Evolutionary conservation across 2,113 vertebrate genomes (phyloP).

Genomic region (Pogona vitticeps): DNA sequence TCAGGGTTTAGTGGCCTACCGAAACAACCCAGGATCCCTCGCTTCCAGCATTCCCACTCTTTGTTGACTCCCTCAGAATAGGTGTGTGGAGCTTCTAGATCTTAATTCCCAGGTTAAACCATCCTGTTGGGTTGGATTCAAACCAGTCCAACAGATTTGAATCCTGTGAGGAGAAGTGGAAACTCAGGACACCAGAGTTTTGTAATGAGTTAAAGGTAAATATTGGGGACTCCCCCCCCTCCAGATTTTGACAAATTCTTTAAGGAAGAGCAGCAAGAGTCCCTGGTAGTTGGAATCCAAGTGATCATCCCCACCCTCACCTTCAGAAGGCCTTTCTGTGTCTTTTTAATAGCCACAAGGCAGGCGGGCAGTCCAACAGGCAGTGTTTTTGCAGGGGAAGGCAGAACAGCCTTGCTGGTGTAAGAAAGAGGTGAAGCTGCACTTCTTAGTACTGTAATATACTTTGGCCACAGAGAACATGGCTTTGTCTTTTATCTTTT

Average conservation of each 20-base stretch:
- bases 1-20: background rate
- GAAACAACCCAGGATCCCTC: background rate
- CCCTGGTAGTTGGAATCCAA: background rate
- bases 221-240: background rate
- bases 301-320: background rate
- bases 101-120: background rate
- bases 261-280: background rate
- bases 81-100: background rate
- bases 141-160: background rate
- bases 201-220: background rate
- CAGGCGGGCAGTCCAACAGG: background rate
- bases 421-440: too few relatives aligned
- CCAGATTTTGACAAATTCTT: background rate
- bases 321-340: conserved; percentile 11
- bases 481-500: background rate
- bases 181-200: too few relatives aligned
- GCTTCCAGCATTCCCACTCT: background rate
- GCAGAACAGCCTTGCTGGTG: background rate
- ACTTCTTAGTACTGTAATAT: background rate
- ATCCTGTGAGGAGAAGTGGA: too few relatives aligned
- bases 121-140: background rate
- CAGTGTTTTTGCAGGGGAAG: background rate
- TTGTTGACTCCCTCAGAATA: background rate
- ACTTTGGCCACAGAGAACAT: background rate
- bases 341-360: background rate